phyloP scores from a whole-genome alignment of 2,113 vertebrate species.

The Ptilorrhoa leucosticta region DNA sequence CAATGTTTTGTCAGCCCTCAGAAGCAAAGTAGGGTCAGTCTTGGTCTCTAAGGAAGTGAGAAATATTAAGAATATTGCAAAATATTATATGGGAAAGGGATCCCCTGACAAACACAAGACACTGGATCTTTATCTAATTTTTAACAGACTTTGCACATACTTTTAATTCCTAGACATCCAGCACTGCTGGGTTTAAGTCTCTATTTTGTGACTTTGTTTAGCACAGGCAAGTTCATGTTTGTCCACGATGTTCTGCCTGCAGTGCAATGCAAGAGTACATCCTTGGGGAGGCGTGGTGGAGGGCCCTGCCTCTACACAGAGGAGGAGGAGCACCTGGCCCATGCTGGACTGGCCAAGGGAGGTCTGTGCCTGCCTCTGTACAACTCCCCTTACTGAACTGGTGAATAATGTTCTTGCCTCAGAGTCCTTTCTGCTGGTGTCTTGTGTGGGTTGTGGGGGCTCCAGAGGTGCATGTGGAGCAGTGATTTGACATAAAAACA shows the following conservation, averaged over 20 bases:
- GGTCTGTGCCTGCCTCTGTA: not conserved
- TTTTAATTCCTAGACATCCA: not conserved
- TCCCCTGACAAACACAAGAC: not conserved
- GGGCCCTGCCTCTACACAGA: fast-evolving
- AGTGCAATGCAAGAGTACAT: fast-evolving
- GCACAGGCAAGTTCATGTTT: not conserved
- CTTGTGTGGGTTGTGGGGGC: not conserved
- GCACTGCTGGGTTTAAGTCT: not conserved
- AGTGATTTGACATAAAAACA: not conserved
- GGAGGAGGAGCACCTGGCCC: not conserved
- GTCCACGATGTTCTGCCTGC: not conserved
- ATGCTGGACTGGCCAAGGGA: fast-evolving
- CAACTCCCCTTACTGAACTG: not conserved
- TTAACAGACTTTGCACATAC: not conserved
- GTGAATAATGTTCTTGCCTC: not conserved
- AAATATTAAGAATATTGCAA: not conserved
- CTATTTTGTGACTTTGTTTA: not conserved
- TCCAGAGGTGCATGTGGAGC: not conserved
- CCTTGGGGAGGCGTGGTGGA: not conserved
- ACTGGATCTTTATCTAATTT: not conserved
- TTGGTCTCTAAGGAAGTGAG: not conserved
- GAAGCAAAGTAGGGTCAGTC: not conserved
- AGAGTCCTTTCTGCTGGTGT: not conserved
- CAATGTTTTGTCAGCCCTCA: not conserved
- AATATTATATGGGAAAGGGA: not conserved